Evolutionary conservation across 2,113 vertebrate species (phyloP).

Genomic region (Gallinago media): DNA sequence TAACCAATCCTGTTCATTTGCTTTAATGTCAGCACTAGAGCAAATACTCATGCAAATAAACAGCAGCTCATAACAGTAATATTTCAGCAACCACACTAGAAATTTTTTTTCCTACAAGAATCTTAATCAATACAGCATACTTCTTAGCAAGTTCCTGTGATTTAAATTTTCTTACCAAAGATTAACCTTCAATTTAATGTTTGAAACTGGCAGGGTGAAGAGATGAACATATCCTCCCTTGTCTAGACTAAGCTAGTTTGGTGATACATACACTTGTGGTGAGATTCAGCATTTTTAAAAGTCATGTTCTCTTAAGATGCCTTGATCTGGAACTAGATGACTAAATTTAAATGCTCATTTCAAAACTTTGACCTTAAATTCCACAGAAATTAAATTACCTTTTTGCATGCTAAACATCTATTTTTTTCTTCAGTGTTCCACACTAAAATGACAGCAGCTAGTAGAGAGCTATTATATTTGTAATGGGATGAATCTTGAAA

Average conservation of each 20-base stretch:
- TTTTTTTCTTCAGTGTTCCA: constrained; percentile 62
- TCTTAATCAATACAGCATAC: not conserved
- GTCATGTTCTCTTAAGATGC: not conserved
- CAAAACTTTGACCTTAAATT: not conserved
- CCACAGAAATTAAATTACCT: constrained; percentile 50
- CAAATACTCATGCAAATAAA: not conserved
- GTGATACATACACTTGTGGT: not conserved
- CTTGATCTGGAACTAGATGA: not conserved
- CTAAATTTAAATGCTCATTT: not conserved
- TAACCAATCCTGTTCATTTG: not conserved
- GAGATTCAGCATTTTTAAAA: not conserved
- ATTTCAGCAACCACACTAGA: not conserved
- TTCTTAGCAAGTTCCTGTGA: not conserved
- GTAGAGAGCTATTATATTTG: not conserved
- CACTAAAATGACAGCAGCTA: not conserved
- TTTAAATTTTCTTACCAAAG: not conserved
- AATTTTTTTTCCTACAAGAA: not conserved
- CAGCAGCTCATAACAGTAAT: not conserved
- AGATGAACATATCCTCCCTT: not conserved
- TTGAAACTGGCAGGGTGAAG: not conserved
- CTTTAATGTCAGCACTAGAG: not conserved
- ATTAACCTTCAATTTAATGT: not conserved
- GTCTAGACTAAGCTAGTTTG: not conserved
- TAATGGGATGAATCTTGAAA: not conserved
- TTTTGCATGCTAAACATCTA: constrained; percentile 44